Base-by-base conservation (phyloP, 1,140 invertebrate genomes). In the Tribolium madens region DNA sequence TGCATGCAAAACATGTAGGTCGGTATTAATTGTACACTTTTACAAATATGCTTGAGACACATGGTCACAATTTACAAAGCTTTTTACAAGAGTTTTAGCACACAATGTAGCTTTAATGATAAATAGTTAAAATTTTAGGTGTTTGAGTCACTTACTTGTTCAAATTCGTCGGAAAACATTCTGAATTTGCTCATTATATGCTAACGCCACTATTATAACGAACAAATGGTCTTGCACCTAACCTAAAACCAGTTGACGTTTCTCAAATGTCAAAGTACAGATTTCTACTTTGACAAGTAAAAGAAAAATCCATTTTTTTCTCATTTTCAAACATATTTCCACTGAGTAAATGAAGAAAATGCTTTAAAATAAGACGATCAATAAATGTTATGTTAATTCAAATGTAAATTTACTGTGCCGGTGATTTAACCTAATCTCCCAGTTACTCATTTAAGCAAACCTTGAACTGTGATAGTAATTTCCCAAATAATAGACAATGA, bases 81-180 rank as follows among this genome's bases (percentile, higher is more conserved):
- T 10, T 64, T 60, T 33, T 13, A 52, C 18, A n/a, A 42, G n/a
- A n/a, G 36, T 10, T 42, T 42, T 42, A n/a, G n/a, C 0, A 42
- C 36, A 4, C n/a, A 10, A 1, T 42, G 36, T 26, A 42, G 36
- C n/a, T 52, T 9, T 52, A 12, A 52, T 12, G 1, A 21, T 52
- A 52, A 52, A 52, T 12, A 13, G 50, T 52, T 9, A 10, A 52
- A n/a, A 26, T 10, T 9, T 57, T 42, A 42, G 26, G 31, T 15
- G 1, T 52, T 52, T 47, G 3, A 53, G 53, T 4, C 10, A 77
- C 33, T 75, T 76, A 87, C 87, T 85, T 88, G 87, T 76, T 88
- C 87, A 75, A 87, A 88, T 84, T 88, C 87, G 13, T 88, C 87
- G 42, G 87, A 86, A 84, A 88, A 88, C 87, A 88, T 88, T 80